These are phyloP conservation scores for Pelvicachromis taeniatus DNA, from an alignment of 2,113 vertebrate genomes.

Conservation along the genomic window DNA sequence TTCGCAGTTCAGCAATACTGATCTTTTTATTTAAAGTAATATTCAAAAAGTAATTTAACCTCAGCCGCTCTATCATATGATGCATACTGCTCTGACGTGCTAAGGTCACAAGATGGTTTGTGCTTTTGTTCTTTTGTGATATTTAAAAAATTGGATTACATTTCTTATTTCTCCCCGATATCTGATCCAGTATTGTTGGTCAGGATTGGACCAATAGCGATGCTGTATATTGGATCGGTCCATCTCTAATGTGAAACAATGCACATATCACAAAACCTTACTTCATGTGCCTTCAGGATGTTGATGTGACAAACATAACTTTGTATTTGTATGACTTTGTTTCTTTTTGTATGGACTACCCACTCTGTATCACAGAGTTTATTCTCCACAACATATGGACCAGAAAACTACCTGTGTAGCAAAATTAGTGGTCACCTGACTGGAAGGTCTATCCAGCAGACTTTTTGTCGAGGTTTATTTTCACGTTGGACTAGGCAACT, in stretches of 20 bases:
- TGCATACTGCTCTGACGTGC: no score
- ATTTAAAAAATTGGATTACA: no score
- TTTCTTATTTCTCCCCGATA: no score
- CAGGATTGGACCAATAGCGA: no score
- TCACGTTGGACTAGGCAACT: not conserved
- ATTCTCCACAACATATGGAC: not conserved
- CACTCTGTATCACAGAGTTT: rapidly evolving
- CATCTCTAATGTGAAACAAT: not conserved
- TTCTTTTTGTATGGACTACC: rapidly evolving
- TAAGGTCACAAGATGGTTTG: no score
- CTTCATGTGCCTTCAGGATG: not conserved
- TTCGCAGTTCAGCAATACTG: no score
- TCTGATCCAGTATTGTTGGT: no score
- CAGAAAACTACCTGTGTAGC: not conserved
- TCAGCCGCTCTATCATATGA: no score
- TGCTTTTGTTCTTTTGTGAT: no score
- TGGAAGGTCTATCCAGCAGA: not conserved
- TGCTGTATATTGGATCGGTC: no score
- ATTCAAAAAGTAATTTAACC: no score
- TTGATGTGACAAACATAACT: not conserved
- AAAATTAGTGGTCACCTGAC: not conserved
- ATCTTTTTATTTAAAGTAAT: no score
- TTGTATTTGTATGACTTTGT: not conserved
- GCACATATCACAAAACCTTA: not conserved
- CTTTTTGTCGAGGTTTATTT: not conserved